A percentile compares a stretch with the other conserved stretches of the same genome.
Evolutionary conservation across 2,797 vertebrate genomes (phyloP).

Genomic region (Fringilla coelebs): DNA sequence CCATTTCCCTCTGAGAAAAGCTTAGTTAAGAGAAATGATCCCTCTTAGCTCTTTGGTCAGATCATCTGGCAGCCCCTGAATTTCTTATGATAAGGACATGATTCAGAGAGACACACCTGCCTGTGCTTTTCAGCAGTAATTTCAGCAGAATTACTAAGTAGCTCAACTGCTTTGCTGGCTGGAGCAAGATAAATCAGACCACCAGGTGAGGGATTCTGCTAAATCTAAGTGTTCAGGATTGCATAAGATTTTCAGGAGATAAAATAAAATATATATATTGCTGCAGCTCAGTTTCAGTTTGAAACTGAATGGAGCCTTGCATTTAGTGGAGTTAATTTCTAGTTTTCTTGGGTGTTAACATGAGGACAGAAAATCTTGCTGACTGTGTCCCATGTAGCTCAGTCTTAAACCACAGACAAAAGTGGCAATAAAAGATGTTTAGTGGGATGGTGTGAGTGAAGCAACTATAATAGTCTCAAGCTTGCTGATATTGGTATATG

Average conservation of each 20-base stretch:
- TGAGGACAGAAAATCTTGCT: slow-evolving; percentile 14
- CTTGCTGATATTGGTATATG: background rate
- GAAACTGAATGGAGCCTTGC: background rate
- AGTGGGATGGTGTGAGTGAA: slow-evolving; percentile 38
- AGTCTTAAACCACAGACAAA: slow-evolving; percentile 21
- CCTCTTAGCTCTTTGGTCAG: background rate
- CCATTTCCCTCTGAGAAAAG: background rate
- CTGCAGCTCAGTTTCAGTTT: background rate
- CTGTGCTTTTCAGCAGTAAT: background rate
- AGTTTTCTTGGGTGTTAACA: background rate
- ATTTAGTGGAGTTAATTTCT: background rate
- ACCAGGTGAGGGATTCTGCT: background rate
- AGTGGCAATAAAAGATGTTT: slow-evolving; percentile 21
- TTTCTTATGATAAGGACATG: background rate
- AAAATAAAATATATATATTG: background rate
- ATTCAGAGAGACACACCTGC: background rate
- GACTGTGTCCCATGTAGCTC: background rate
- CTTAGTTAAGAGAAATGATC: background rate
- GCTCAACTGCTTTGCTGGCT: background rate
- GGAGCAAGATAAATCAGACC: background rate
- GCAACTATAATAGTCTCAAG: background rate
- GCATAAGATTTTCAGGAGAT: background rate
- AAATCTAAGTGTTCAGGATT: slow-evolving; percentile 14
- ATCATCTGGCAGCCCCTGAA: background rate
- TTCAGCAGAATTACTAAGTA: slow-evolving; percentile 12